Conservation (phyloP, 2,797 vertebrate species). For the Todus mexicanus region DNA sequence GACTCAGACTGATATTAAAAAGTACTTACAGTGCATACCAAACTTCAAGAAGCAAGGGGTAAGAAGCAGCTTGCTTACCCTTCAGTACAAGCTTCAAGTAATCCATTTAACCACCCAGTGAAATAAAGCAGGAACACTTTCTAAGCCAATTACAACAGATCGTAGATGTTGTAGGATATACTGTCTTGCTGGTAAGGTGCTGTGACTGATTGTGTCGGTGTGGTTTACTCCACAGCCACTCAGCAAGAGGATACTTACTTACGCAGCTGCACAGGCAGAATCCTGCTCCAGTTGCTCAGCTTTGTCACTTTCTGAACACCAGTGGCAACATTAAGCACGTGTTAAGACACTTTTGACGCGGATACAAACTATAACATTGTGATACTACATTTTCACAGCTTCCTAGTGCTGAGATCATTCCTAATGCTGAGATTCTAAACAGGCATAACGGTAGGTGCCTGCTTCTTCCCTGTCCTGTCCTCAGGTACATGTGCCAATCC, state of each 20-base stretch:
- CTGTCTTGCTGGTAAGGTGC: neutral
- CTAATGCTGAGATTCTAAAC: neutral
- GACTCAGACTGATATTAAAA: neutral
- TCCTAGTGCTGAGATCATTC: neutral
- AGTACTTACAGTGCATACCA: neutral
- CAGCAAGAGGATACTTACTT: neutral
- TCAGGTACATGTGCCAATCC: neutral
- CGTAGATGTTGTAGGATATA: neutral
- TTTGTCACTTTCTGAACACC: neutral
- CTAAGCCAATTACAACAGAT: neutral
- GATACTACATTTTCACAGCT: neutral
- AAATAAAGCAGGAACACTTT: neutral
- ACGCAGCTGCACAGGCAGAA: fast-evolving
- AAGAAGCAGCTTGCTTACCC: neutral
- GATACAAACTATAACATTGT: neutral
- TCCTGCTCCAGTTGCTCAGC: neutral
- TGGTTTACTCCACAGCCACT: neutral
- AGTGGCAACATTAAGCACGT: neutral
- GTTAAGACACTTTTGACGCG: neutral
- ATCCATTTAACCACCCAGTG: neutral
- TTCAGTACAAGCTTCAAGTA: neutral
- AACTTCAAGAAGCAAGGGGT: neutral
- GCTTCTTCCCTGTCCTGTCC: neutral
- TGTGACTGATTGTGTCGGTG: neutral
- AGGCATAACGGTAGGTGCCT: neutral